Percentiles rank a stretch among this genome's conserved stretches.
Conservation (phyloP, 2,797 vertebrate genomes). For the Acridotheres tristis region DNA sequence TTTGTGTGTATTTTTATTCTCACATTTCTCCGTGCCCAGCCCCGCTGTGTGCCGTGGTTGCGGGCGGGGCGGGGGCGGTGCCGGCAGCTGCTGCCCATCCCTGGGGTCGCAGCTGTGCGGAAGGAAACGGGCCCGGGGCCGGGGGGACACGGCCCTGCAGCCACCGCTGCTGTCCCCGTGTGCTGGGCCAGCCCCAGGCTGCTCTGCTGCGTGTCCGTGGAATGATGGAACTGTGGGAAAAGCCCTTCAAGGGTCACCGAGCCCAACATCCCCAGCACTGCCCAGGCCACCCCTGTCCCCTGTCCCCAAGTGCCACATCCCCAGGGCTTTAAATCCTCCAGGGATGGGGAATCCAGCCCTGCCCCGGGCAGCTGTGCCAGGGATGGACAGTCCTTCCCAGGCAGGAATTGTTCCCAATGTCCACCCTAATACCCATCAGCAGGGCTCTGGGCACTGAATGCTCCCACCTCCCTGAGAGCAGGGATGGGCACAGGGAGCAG, state of each 20-base stretch:
- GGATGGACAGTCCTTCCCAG: neutral
- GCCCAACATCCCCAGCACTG: neutral
- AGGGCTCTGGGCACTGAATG: neutral
- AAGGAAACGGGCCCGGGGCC: too few species aligned
- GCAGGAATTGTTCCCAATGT: neutral
- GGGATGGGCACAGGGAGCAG: too few species aligned
- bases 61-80: too few species aligned
- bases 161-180: neutral
- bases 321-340: neutral
- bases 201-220: fast-evolving
- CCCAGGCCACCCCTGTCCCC: neutral
- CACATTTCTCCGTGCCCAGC: neutral
- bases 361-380: neutral
- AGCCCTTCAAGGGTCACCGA: too few species aligned
- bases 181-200: fast-evolving
- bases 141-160: neutral
- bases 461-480: neutral
- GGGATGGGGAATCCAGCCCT: neutral
- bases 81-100: neutral
- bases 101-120: neutral
- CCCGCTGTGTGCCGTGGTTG: too few species aligned
- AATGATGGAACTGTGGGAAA: neutral
- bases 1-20: too few species aligned
- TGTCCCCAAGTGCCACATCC: neutral
- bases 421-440: fast-evolving